These are phyloP conservation scores for Malacosoma neustria DNA, from an alignment of 2,888 invertebrate species.

Conservation along the genomic window DNA sequence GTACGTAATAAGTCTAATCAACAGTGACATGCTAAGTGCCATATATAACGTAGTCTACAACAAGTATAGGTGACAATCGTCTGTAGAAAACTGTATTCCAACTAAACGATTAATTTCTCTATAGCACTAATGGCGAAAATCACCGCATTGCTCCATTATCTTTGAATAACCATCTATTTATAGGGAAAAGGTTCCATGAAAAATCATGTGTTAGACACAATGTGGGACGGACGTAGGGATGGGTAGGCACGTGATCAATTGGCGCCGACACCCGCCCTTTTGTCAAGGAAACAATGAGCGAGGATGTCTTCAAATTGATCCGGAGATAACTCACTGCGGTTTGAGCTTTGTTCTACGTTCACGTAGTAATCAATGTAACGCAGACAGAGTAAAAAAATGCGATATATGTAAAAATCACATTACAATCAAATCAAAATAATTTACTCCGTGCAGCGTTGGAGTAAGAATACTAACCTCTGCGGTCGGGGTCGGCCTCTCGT, in stretches of 20 bases:
- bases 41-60: too few relatives aligned
- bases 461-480: too few relatives aligned
- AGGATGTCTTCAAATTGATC: slow-evolving; percentile 36
- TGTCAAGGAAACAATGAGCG: slow-evolving; percentile 44
- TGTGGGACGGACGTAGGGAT: slow-evolving; percentile 13
- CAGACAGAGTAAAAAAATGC: too few relatives aligned
- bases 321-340: slow-evolving; percentile 24
- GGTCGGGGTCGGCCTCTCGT: too few relatives aligned
- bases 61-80: too few relatives aligned
- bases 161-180: neutral
- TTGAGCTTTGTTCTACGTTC: neutral
- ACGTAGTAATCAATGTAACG: neutral
- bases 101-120: neutral
- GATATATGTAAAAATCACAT: too few relatives aligned
- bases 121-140: neutral
- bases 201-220: slow-evolving; percentile 9
- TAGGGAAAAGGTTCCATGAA: neutral
- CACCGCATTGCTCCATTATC: neutral
- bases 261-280: slow-evolving; percentile 36
- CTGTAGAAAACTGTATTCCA: too few relatives aligned
- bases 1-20: too few relatives aligned
- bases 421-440: too few relatives aligned
- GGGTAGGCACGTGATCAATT: slow-evolving; percentile 40
- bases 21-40: too few relatives aligned
- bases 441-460: too few relatives aligned